phyloP scores from a whole-genome alignment of 1,140 invertebrate genomes.

The Micrasema minimum region DNA sequence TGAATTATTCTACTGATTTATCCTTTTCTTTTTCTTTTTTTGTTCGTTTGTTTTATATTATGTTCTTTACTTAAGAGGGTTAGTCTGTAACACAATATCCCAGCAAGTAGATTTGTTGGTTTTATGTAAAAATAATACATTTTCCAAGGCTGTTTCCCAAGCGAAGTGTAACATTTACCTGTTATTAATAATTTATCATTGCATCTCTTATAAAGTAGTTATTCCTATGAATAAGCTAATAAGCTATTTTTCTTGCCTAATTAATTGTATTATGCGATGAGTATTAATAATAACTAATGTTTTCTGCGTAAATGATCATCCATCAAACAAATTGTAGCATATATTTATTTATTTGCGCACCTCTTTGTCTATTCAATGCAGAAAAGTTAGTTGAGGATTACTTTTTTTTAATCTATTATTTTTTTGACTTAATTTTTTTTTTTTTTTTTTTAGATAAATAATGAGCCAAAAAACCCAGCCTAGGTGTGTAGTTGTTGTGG shows the following conservation, averaged over 20 bases:
- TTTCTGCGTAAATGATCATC: not conserved
- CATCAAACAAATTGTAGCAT: not conserved
- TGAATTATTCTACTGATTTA: too few species aligned
- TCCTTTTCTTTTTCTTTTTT: not conserved
- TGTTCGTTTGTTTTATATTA: not conserved
- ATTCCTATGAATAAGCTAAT: not conserved
- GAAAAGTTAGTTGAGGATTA: too few species aligned
- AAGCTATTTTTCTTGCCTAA: not conserved
- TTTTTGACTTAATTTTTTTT: not conserved
- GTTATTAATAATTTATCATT: not conserved
- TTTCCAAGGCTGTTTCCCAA: slow-evolving; percentile 13
- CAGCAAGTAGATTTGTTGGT: not conserved
- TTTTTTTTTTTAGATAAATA: slow-evolving; percentile 33
- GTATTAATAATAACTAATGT: not conserved
- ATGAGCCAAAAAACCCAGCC: slow-evolving; percentile 45
- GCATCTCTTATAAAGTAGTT: not conserved
- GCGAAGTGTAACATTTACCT: not conserved
- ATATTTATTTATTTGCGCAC: not conserved
- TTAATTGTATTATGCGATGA: not conserved
- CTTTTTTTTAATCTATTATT: not conserved
- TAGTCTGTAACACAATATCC: not conserved
- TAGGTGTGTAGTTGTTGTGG: slow-evolving; percentile 33
- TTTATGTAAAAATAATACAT: slow-evolving; percentile 24
- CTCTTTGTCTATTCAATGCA: not conserved
- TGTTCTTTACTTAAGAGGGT: not conserved